These are phyloP conservation scores for Rhagophthalmus giganteus DNA, from an alignment of 2,888 invertebrate genomes.

Conservation along the genomic window DNA sequence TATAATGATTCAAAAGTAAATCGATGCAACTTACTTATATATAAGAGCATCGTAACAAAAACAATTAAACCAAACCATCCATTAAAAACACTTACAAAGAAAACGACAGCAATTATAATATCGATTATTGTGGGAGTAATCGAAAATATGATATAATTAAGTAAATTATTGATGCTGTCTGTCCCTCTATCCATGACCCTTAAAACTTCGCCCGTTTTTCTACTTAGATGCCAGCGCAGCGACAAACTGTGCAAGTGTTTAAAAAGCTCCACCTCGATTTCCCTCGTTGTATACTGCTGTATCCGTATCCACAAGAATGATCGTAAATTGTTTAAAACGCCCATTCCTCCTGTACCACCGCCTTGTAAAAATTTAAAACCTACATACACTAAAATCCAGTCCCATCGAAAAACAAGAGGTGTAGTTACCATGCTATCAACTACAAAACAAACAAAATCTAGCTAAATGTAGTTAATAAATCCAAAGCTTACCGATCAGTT, in stretches of 20 bases:
- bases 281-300: conserved; percentile 93
- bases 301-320: conserved; percentile 94
- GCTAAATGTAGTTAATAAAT: conserved; percentile 11
- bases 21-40: conserved; percentile 90
- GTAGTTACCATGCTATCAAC: conserved; percentile 75
- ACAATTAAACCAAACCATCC: conserved; percentile 95
- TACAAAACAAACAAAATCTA: too few species aligned
- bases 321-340: conserved; percentile 87
- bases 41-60: conserved; percentile 88
- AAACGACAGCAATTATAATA: conserved; percentile 87
- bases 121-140: conserved; percentile 92
- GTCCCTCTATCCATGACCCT: conserved; percentile 97
- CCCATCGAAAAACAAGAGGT: conserved; percentile 78
- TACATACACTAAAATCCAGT: conserved; percentile 84
- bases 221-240: conserved; percentile 89
- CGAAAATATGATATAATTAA: conserved; percentile 90
- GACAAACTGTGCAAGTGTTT: conserved; percentile 88
- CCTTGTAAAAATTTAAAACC: conserved; percentile 92
- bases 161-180: conserved; percentile 90
- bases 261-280: conserved; percentile 85
- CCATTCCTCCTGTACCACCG: conserved; percentile 90
- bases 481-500: conserved; percentile 76
- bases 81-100: conserved; percentile 86
- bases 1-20: conserved; percentile 4
- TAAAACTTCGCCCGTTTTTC: conserved; percentile 97